Evolutionary conservation across 37 sponge, comb jelly and placozoan species (phyloP), one percentile per base, ranked within the genome.

Genomic region (Eunapius fragilis): DNA sequence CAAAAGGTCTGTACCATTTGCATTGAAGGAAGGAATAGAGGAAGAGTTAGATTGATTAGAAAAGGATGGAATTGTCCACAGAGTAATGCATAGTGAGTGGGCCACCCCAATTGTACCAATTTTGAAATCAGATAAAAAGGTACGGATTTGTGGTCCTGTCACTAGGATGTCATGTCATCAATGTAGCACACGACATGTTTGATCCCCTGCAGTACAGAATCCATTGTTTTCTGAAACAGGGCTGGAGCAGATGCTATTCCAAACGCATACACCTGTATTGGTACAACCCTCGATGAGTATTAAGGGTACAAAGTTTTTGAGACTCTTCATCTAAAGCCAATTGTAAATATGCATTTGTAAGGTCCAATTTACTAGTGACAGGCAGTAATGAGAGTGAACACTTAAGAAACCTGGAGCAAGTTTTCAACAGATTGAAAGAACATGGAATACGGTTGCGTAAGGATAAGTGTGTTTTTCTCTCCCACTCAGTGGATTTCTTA

Each of bases 101-200:
- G 89, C 84, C 26, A 67, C 89, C 32, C 84, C 89, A 30, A 70
- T 89, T 77, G 89, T 89, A 28, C 79, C 84, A 28, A 84, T 89
- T 31, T 41, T 72, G 28, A 89, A 89, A 33, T 72, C 78, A 31
- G 84, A 89, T 67, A 73, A 73, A 25, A 25, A 30, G 25, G 58
- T 89, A 23, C 78, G 89, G 31, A 25, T 89, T 19, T 89, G 89
- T 83, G 84, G 89, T 49, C 84, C 83, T 36, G 83, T 72, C 36
- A 83, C n/a, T n/a, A n/a, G n/a, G n/a, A n/a, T n/a, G n/a, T n/a
- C n/a, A n/a, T n/a, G n/a, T n/a, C n/a, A n/a, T n/a, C n/a, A n/a
- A n/a, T n/a, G n/a, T n/a, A n/a, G n/a, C n/a, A n/a, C n/a, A 83
- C 25, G 72, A 69, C 25, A 89, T 80, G 9, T 37, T 89, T 30